Evolutionary conservation across 2,797 vertebrate genomes (phyloP), one percentile per base, ranked within the genome.

Genomic region (Hirundo rustica): DNA sequence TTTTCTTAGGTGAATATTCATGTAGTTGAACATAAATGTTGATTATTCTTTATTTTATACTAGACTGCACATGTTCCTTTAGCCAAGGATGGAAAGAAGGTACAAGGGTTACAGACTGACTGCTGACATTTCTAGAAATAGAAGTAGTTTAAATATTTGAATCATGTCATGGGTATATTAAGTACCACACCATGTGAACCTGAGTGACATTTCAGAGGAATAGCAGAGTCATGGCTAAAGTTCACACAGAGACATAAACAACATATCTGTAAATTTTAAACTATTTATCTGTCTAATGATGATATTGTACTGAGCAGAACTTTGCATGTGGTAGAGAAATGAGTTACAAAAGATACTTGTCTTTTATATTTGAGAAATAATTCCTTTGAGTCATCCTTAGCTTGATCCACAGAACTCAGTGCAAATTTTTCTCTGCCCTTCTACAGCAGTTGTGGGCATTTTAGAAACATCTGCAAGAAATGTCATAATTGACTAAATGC

Each of bases 51-150:
- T 42, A 76, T 67, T 79, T 79, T 67, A 57, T 57, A 67, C 44
- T 48, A 48, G 44, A 27, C 62, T 57, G 53, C 64, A 57, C 22
- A 67, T 40, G 29, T 67, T 67, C 44, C 36, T 79, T 79, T 66
- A 79, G 23, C 76, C 53, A 67, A 79, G 29, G 53, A 57, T 57
- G 44, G 44, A 79, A 79, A 79, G 53, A 77, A 67, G n/a, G 4
- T 36, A 71, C 66, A 88, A 78, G 87, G 54, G 38, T 58, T 67
- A 22, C 57, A n/a, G 68, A 73, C n/a, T 72, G 70, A 68, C 81
- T 84, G 62, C n/a, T 29, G 22, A 80, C 85, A 76, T 85, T 95
- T 95, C 95, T 96, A 92, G 91, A 82, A 96, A 93, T 88, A 88
- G 67, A 76, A 51, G 64, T 70, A 71, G 94, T 80, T 95, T 95